Percentiles rank a stretch among this genome's conserved stretches.
phyloP scores from a whole-genome alignment of 2,113 vertebrate genomes.

The Fregata magnificens region DNA sequence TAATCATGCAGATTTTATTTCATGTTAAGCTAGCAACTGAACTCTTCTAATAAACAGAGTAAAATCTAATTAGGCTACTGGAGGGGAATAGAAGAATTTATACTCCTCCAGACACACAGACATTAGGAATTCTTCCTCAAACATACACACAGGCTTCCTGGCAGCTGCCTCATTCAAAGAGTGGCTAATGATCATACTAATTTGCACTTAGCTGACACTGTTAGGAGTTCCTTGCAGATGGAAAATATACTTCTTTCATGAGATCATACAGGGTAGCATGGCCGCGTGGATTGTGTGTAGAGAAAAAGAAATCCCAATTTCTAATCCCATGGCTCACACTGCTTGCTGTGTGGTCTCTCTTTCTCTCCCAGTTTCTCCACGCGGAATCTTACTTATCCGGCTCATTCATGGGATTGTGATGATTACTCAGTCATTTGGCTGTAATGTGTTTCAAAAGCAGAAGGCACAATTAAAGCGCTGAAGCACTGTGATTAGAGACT shows the following conservation, averaged over 20 bases:
- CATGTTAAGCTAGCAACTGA: constrained; percentile 69
- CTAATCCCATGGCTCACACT: not conserved
- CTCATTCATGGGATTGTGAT: not conserved
- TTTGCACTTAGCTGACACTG: constrained; percentile 47
- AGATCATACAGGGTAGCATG: not conserved
- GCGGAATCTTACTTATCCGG: not conserved
- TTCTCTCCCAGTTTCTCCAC: not conserved
- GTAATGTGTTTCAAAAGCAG: not conserved
- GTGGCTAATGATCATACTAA: constrained; percentile 22
- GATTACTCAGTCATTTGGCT: not conserved
- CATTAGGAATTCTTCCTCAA: constrained; percentile 44
- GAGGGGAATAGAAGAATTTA: constrained; percentile 51
- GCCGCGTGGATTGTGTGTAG: not conserved
- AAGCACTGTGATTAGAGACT: not conserved
- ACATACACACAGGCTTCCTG: constrained; percentile 38
- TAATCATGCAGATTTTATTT: constrained; percentile 71
- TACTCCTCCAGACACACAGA: constrained; percentile 48
- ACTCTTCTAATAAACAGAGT: constrained; percentile 70
- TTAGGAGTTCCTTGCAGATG: constrained; percentile 12
- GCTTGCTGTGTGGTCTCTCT: constrained; percentile 56
- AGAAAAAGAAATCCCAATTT: constrained; percentile 16
- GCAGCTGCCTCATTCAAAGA: constrained; percentile 18
- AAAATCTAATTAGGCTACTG: constrained; percentile 75
- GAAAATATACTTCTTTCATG: constrained; percentile 44
- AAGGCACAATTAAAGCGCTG: not conserved